Conservation (phyloP, 2,113 vertebrate genomes). For the Gymnorhina tibicen region DNA sequence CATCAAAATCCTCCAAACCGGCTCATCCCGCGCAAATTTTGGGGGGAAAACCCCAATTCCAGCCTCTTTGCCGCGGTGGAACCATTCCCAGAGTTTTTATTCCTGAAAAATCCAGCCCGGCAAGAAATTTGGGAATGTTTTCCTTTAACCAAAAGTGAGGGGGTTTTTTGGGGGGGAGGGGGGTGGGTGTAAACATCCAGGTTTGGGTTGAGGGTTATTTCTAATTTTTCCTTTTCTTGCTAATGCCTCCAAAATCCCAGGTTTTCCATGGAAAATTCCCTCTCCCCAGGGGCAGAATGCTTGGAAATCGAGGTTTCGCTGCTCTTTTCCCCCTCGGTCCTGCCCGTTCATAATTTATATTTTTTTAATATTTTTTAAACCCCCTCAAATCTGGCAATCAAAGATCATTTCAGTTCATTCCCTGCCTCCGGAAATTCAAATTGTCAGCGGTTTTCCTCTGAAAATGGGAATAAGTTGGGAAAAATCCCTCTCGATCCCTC, state of each 20-base stretch:
- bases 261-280: not conserved
- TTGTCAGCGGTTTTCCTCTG: not conserved
- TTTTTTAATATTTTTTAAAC: rapidly evolving
- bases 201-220: too few species aligned
- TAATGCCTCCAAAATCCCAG: not conserved
- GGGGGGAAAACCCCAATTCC: not conserved
- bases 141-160: not conserved
- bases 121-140: too few species aligned
- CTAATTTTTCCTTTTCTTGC: not conserved
- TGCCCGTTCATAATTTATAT: rapidly evolving
- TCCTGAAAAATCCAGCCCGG: not conserved
- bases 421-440: not conserved
- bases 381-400: not conserved
- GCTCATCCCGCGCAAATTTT: not conserved
- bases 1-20: not conserved
- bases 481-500: not conserved
- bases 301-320: not conserved
- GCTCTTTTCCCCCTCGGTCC: not conserved
- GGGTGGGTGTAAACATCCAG: not conserved
- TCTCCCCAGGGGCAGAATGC: not conserved
- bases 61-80: not conserved
- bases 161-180: not conserved
- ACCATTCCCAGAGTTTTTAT: not conserved
- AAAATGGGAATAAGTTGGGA: not conserved
- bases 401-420: not conserved